Conservation (phyloP, 2,888 invertebrate species). For the Tholera decimalis region DNA sequence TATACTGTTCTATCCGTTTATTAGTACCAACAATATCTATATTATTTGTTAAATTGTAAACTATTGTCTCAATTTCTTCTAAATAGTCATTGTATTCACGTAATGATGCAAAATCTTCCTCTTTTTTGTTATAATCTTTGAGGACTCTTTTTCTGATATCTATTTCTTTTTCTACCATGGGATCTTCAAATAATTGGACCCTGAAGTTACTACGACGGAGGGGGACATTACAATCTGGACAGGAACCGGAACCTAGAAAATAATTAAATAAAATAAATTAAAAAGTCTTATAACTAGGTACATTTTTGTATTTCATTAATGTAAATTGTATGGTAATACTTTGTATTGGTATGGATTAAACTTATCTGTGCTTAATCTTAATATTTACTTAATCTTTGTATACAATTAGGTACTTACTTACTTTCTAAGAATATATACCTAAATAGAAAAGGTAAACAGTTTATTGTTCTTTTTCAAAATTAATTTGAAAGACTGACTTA, state of each 20-base stretch:
- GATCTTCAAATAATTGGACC: constrained; percentile 98
- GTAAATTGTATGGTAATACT: not conserved
- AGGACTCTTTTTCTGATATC: constrained; percentile 97
- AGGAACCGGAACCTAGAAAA: constrained; percentile 97
- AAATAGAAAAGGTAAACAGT: too few relatives aligned
- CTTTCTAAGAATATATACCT: too few relatives aligned
- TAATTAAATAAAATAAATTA: constrained; percentile 66
- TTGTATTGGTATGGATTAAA: not conserved
- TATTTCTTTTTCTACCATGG: constrained; percentile 99
- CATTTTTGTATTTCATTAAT: not conserved
- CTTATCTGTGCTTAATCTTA: not conserved
- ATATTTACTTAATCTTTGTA: not conserved
- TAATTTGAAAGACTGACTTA: not conserved
- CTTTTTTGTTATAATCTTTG: constrained; percentile 98
- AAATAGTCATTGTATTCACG: constrained; percentile 98
- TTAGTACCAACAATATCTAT: constrained; percentile 97
- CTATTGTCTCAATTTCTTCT: constrained; percentile 98
- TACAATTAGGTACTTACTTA: not conserved
- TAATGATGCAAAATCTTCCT: constrained; percentile 97
- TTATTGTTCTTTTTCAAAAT: too few relatives aligned
- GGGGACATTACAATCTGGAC: constrained; percentile 98
- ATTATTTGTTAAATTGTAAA: constrained; percentile 97
- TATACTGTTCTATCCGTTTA: constrained; percentile 97
- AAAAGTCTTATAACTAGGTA: not conserved
- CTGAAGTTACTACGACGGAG: constrained; percentile 97